These are phyloP conservation scores for Sialis fuliginosa DNA, from an alignment of 2,888 invertebrate species.

Conservation along the genomic window DNA sequence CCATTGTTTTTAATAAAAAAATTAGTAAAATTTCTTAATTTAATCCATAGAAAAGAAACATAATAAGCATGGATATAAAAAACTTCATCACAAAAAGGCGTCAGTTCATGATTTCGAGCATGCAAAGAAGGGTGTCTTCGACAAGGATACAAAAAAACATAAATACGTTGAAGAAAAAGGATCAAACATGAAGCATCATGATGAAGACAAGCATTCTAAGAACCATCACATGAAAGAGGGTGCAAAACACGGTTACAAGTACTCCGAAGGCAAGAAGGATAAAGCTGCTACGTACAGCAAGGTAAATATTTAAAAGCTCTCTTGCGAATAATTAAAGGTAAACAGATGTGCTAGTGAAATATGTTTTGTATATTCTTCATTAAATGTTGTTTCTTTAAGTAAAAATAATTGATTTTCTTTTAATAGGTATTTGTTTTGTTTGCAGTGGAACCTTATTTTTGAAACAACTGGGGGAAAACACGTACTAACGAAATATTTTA, in stretches of 20 bases:
- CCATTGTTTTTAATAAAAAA: no score
- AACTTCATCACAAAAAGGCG: not conserved
- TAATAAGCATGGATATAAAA: not conserved
- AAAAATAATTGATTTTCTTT: no score
- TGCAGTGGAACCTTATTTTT: no score
- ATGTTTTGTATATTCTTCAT: no score
- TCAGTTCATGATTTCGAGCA: slow-evolving; percentile 19
- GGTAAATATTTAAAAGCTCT: no score
- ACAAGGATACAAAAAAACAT: slow-evolving; percentile 16
- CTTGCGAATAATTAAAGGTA: no score
- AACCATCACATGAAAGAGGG: slow-evolving; percentile 16
- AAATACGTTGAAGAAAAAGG: slow-evolving; percentile 19
- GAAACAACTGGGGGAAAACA: no score
- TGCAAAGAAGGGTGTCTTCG: slow-evolving; percentile 17
- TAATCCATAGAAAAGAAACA: not conserved
- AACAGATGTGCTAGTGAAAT: no score
- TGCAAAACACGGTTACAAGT: slow-evolving; percentile 18
- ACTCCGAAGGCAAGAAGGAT: slow-evolving; percentile 17
- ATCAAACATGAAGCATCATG: slow-evolving; percentile 18
- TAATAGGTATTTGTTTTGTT: no score
- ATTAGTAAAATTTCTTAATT: no score
- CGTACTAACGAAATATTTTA: no score
- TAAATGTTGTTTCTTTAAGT: no score
- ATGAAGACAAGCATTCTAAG: slow-evolving; percentile 15
- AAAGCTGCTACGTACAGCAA: slow-evolving; percentile 12